Conservation (phyloP, 2,797 vertebrate species). For the Stomatorhinus walkeri region DNA sequence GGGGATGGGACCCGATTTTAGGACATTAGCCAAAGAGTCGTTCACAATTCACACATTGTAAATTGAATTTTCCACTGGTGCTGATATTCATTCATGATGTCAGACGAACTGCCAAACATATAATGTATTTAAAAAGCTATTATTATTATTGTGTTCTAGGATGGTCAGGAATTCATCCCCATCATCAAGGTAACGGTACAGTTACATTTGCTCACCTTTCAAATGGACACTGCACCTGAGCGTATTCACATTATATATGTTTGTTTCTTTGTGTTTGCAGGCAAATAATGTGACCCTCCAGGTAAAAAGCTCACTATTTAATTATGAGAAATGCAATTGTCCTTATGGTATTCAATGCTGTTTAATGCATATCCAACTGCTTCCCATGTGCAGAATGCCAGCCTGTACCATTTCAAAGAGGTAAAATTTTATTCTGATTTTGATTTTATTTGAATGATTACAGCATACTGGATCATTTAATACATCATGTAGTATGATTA, state of each 20-base stretch:
- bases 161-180: conserved; percentile 30
- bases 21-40: background rate
- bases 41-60: background rate
- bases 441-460: background rate
- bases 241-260: background rate
- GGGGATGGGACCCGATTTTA: background rate
- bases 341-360: background rate
- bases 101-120: background rate
- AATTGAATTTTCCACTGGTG: background rate
- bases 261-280: conserved; percentile 29
- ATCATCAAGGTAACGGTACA: conserved; percentile 40
- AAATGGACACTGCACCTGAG: background rate
- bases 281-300: conserved; percentile 41
- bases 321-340: background rate
- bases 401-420: conserved; percentile 37
- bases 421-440: conserved; percentile 27
- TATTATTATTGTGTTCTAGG: conserved; percentile 31
- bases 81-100: background rate
- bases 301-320: conserved; percentile 34
- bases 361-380: background rate
- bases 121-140: background rate
- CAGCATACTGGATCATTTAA: background rate
- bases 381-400: conserved; percentile 35
- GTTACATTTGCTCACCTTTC: background rate
- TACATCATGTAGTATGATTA: background rate